Evolutionary conservation across 1,140 invertebrate species (phyloP).

Genomic region (Aphidius ervi): DNA sequence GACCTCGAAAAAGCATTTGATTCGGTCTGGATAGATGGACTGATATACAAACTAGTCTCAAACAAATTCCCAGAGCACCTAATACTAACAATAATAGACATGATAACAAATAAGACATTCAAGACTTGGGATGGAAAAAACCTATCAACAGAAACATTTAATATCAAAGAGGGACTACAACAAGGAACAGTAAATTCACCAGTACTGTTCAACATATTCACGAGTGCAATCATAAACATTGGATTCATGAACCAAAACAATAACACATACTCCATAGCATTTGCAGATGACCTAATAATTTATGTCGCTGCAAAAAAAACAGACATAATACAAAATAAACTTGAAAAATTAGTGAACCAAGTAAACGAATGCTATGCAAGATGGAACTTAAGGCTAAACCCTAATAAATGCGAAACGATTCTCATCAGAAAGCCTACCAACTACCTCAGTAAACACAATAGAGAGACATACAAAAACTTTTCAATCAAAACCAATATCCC

Average conservation of each 20-base stretch:
- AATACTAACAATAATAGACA: neutral
- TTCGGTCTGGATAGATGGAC: constrained; percentile 12
- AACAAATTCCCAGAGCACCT: neutral
- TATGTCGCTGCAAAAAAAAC: constrained; percentile 1
- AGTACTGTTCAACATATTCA: constrained; percentile 20
- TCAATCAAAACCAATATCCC: neutral
- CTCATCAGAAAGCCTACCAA: constrained; percentile 10
- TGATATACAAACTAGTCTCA: neutral
- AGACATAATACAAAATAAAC: neutral
- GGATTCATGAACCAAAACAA: constrained; percentile 8
- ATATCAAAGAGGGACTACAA: constrained; percentile 20
- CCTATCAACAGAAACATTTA: neutral
- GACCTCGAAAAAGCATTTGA: constrained; percentile 14
- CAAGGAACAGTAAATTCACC: constrained; percentile 27
- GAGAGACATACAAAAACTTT: constrained; percentile 9
- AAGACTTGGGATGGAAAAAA: neutral
- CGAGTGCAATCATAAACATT: neutral
- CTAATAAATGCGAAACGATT: constrained; percentile 20
- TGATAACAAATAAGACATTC: constrained; percentile 6
- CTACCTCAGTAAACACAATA: neutral
- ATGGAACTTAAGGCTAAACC: constrained; percentile 21
- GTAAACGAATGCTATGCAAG: constrained; percentile 10
- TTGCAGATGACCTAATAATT: constrained; percentile 21
- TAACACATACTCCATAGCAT: neutral
- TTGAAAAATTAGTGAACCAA: constrained; percentile 17